Evolutionary conservation across 1,140 invertebrate genomes (phyloP).

Genomic region (Nephotettix cincticeps): DNA sequence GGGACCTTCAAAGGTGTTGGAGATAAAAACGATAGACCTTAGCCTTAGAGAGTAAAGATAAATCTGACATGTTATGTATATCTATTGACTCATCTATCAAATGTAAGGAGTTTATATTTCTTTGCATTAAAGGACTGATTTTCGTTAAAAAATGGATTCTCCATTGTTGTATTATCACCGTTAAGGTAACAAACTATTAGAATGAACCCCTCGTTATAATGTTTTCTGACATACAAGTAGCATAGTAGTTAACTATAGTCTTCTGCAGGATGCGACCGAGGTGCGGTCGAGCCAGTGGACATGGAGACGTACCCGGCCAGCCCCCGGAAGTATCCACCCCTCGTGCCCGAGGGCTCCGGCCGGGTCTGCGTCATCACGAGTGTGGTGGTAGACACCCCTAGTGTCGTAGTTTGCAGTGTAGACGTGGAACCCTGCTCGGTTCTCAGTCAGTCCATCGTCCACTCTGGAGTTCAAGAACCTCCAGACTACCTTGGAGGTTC

Average conservation of each 20-base stretch:
- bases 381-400: conserved; percentile 34
- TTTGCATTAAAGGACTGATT: no score
- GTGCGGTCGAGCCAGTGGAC: not conserved
- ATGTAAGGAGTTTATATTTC: no score
- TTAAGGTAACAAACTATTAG: no score
- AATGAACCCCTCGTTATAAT: no score
- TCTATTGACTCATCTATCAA: no score
- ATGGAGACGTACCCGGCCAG: conserved; percentile 17
- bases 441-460: conserved; percentile 9
- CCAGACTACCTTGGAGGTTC: conserved; percentile 36
- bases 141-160: no score
- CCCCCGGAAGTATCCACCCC: not conserved
- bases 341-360: conserved; percentile 34
- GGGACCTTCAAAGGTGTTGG: no score
- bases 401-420: conserved; percentile 44
- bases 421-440: conserved; percentile 41
- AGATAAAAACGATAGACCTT: no score
- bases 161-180: no score
- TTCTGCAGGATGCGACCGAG: conserved; percentile 29
- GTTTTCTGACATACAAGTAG: no score
- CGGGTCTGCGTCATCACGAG: conserved; percentile 42
- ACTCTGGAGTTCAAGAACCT: not conserved
- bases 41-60: no score
- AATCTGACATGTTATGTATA: no score
- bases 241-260: not conserved